A percentile compares a stretch with the other conserved stretches of the same genome.
Conservation (phyloP, 2,113 vertebrate genomes). For the Tangachromis dhanisi region DNA sequence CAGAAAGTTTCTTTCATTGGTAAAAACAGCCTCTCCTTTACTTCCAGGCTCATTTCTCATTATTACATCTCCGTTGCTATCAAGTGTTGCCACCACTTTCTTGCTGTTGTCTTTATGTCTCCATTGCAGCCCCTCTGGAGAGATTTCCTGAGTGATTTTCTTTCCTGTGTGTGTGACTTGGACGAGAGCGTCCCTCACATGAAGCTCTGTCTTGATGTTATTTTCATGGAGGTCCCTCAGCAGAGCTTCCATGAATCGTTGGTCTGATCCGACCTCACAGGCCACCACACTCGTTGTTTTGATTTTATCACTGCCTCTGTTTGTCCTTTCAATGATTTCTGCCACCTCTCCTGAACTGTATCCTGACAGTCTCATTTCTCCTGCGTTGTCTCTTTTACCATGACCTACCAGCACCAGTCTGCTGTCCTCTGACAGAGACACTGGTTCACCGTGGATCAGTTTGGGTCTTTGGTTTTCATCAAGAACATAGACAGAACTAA, state of each 20-base stretch:
- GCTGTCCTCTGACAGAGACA: constrained; percentile 25
- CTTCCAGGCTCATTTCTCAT: not conserved
- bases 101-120: constrained; percentile 19
- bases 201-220: constrained; percentile 20
- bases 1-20: not conserved
- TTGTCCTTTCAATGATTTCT: not conserved
- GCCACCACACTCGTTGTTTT: constrained; percentile 35
- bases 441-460: not conserved
- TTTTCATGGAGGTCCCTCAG: not conserved
- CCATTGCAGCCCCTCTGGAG: not conserved
- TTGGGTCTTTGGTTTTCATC: constrained; percentile 1
- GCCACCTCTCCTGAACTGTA: not conserved
- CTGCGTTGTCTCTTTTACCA: not conserved
- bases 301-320: not conserved
- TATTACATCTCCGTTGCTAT: not conserved
- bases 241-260: not conserved
- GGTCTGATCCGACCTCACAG: constrained; percentile 28
- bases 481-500: constrained; percentile 20
- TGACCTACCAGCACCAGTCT: constrained; percentile 40
- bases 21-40: not conserved
- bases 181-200: not conserved
- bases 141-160: constrained; percentile 17
- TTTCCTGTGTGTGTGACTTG: constrained; percentile 25
- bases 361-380: constrained; percentile 1
- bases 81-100: constrained; percentile 6